Base-by-base conservation (phyloP, 2,113 vertebrate genomes). In the Panthera tigris region DNA sequence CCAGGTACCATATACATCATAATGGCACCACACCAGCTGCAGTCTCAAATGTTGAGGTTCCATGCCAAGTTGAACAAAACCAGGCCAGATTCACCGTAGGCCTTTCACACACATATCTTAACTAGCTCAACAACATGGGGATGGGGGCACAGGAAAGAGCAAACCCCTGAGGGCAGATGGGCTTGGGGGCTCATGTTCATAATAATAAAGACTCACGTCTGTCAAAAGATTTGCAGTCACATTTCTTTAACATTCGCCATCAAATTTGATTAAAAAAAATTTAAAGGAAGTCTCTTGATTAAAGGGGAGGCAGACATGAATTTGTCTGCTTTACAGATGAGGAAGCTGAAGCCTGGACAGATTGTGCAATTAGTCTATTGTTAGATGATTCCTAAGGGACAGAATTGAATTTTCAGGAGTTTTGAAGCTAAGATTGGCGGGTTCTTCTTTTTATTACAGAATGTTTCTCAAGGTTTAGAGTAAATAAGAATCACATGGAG, bases 11-110 rank as follows among this genome's bases (percentile, higher is more conserved):
- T 39, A 93, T 86, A 89, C 36, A 91, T 97, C 39, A 66, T 21
- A 5, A n/a, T 13, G 13, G 61, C 61, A 45, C 50, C 18, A 78
- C 71, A 78, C 97, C 95, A 97, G 98, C 97, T 97, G 98, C 93
- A 94, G 93, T 81, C 97, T 95, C 80, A 41, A 79, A 83, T 71
- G 93, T 14, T 12, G 33, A 76, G 97, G 93, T 80, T 95, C 48
- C 0, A 0, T 14, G 95, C 97, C 97, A 97, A 92, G 83, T 76
- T 27, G 23, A 71, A 73, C 88, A 96, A 80, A 97, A 57, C 65
- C 93, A 94, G 80, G 89, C 45, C 71, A 91, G 93, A 48, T 36
- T 96, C 85, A 13, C 45, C 55, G 73, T 12, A 36, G 71, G 71
- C 57, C n/a, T 94, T 78, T 83, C 91, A 45, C 61, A 50, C 6